Base-by-base conservation (phyloP, 1,140 invertebrate genomes). In the Trigoniulus corallinus region DNA sequence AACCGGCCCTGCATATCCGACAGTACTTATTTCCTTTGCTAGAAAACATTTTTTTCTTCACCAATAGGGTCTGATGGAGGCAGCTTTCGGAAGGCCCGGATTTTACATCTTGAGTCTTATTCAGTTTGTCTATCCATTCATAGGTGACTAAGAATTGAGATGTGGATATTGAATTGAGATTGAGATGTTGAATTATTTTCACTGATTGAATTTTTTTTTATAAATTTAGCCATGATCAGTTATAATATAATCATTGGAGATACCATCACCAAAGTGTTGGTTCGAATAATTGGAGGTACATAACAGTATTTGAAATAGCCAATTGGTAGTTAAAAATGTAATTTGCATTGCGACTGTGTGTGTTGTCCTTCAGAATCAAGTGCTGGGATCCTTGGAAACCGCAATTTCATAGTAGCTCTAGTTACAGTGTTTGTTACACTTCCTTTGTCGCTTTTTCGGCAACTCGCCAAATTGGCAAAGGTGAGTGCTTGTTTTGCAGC, bases 181-280 rank as follows among this genome's bases (percentile, higher is more conserved):
- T n/a, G n/a, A n/a, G n/a, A n/a, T n/a, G n/a, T n/a, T n/a, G n/a
- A n/a, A n/a, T n/a, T n/a, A n/a, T n/a, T n/a, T n/a, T n/a, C n/a
- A n/a, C n/a, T n/a, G n/a, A n/a, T n/a, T n/a, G n/a, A n/a, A n/a
- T n/a, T n/a, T n/a, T n/a, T n/a, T n/a, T n/a, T n/a, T n/a, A n/a
- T n/a, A n/a, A n/a, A n/a, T 74, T 24, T 68, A 88, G 85, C 86
- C 1, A 89, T 89, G 84, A 81, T 88, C 26, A 87, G 84, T 43
- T 89, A 91, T 63, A 89, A 91, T 64, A 79, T 89, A 3, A 86
- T 89, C 26, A 85, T 89, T 21, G 86, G 85, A 25, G 87, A 91
- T 64, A 89, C 85, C 0, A 73, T 88, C 20, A 88, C 85, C 1
- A 88, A 87, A 67, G 81, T 89, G 1, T 67, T 88, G 27, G 70